Conservation (phyloP, 2,888 invertebrate species). For the Drosophila cyrtoloma region DNA sequence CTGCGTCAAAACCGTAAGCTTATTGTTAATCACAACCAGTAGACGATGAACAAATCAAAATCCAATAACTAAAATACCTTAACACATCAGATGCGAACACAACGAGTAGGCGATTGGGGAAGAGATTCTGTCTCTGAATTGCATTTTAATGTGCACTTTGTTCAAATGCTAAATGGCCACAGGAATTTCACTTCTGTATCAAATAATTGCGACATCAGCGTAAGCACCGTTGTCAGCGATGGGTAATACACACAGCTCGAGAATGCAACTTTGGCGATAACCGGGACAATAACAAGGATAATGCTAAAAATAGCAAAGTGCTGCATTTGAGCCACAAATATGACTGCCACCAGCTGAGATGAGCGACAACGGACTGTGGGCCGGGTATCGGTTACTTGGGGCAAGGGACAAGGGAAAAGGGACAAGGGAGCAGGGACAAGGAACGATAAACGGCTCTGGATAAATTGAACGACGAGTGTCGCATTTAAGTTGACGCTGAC, state of each 20-base stretch:
- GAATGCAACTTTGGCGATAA: conserved; percentile 26
- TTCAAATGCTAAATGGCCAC: conserved; percentile 9
- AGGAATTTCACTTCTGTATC: conserved; percentile 20
- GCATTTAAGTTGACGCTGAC: conserved; percentile 75
- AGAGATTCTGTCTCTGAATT: neutral
- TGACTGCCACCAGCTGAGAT: conserved; percentile 50
- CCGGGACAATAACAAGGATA: conserved; percentile 48
- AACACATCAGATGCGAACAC: neutral
- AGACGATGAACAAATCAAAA: conserved; percentile 51
- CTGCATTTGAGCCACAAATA: conserved; percentile 78
- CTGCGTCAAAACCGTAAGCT: conserved; percentile 46
- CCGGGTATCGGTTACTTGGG: neutral
- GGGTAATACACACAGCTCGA: neutral
- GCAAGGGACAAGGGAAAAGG: neutral
- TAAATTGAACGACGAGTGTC: conserved; percentile 34
- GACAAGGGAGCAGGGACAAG: neutral
- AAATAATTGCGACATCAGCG: conserved; percentile 70
- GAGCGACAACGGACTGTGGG: conserved; percentile 12
- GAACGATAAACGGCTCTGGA: conserved; percentile 22
- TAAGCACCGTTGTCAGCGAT: conserved; percentile 23
- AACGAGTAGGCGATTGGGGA: neutral
- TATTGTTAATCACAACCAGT: conserved; percentile 55
- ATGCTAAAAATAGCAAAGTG: conserved; percentile 75
- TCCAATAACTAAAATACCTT: conserved; percentile 55
- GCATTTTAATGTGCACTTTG: conserved; percentile 15